Evolutionary conservation across 2,888 invertebrate genomes (phyloP), one percentile per base, ranked within the genome.

Genomic region (Caenorhabditis sp.): DNA sequence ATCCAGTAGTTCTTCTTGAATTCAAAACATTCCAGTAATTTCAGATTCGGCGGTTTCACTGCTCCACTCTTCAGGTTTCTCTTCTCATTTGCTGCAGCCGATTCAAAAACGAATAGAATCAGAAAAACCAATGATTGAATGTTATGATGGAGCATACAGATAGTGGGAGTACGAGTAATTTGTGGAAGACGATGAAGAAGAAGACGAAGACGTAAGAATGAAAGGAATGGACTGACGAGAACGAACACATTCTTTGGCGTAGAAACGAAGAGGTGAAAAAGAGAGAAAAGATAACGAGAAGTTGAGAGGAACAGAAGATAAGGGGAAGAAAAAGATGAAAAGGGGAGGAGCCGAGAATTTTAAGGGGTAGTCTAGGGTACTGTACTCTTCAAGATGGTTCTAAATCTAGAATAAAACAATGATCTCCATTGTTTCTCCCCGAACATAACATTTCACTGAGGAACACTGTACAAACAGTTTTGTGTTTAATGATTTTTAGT

Each of bases 1-100:
- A 85, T 82, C 85, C 85, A 85, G 59, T 79, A 85, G 31, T 85
- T 83, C 54, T 83, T 82, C 58, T 85, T 80, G 68, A 80, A 85
- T 54, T 85, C 82, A 56, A 85, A 85, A 63, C 85, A 85, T 74
- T 85, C 74, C 58, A 85, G 22, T n/a, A 85, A 58, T 51, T 82
- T 77, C 24, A 80, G 8, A 76, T 85, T 85, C 22, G 85, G 85
- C 5, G 31, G 54, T 51, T 51, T 58, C 28, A 38, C 49, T 0
- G n/a, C 31, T 31, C 47, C 47, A 31, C 14, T 31, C 10, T 63
- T 63, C 24, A 16, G 1, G 16, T 41, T 44, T 41, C 16, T 38
- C 38, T 41, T 63, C 5, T 47, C 63, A 8, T 44, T 44, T 24
- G 47, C n/a, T 19, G 47, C 47, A 19, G 47, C 8, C 19, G 54